Evolutionary conservation across 2,797 vertebrate genomes (phyloP), one percentile per base, ranked within the genome.

Genomic region (Sebastiscus tertius): DNA sequence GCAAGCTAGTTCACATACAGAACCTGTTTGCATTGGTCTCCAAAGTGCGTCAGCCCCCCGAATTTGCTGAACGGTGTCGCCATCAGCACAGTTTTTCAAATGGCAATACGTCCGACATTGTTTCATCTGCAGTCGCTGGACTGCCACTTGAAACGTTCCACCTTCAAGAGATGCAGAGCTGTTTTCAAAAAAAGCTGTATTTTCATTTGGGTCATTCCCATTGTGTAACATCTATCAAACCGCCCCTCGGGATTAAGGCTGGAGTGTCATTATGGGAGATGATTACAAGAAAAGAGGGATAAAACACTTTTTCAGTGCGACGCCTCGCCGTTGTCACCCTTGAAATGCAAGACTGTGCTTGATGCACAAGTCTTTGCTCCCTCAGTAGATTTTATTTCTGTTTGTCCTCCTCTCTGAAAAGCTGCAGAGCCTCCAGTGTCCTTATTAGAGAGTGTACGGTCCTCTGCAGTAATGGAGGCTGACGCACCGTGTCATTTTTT

Each of bases 321-420:
- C 46, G 74, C 58, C 46, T 79, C 54, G 46, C 73, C 62, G 64
- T 70, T 84, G 75, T 80, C 63, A 63, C 73, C 69, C 66, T 34
- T 87, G 65, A 75, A 89, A 83, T 75, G 55, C 67, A 75, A 77
- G 72, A 46, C 72, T 31, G 52, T 76, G 80, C 82, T 90, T 85
- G 66, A 85, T 86, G 72, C 85, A 31, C 26, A 20, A 52, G 75
- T 75, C 42, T 72, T 55, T 79, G 55, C 77, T 83, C 58, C 42
- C 54, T 80, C 67, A 46, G 64, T 70, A 70, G 58, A 73, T 75
- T 81, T 52, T 52, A 14, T 31, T 61, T 77, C 18, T 55, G 77
- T 74, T 75, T 83, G 62, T 80, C 71, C 64, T 69, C 73, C 46
- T 65, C 42, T 59, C 54, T 67, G 59, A 79, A 84, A 85, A 63